These are phyloP conservation scores for Magallana angulata DNA, from an alignment of 1,140 invertebrate species.

Conservation along the genomic window DNA sequence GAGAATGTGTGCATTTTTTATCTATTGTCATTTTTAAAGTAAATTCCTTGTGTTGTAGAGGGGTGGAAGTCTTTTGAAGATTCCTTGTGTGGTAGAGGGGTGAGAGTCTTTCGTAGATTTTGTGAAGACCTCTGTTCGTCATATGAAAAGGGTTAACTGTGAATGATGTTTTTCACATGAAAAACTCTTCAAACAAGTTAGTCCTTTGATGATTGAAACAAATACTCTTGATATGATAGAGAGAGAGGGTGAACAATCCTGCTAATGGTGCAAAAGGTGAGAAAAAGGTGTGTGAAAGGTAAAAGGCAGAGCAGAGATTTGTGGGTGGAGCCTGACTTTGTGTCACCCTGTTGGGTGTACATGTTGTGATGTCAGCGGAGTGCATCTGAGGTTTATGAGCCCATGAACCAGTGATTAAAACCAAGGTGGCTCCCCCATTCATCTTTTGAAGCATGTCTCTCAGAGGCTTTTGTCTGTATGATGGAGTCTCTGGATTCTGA, in stretches of 20 bases:
- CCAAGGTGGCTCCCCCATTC: not conserved
- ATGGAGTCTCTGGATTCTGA: conserved; percentile 9
- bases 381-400: not conserved
- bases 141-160: not conserved
- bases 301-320: not conserved
- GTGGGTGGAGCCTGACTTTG: not conserved
- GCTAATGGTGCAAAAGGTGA: not conserved
- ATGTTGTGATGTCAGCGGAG: conserved; percentile 8
- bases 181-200: not conserved
- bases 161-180: not conserved
- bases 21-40: not conserved
- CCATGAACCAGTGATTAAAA: conserved; percentile 1
- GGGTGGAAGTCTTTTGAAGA: not conserved
- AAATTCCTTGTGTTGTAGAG: not conserved
- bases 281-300: not conserved
- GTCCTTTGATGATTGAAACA: not conserved
- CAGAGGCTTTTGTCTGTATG: not conserved
- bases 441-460: conserved; percentile 21
- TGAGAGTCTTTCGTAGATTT: not conserved
- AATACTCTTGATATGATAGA: not conserved
- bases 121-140: conserved; percentile 23
- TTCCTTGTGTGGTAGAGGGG: not conserved
- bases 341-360: not conserved
- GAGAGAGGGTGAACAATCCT: not conserved
- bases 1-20: not conserved